These are phyloP conservation scores for Acanthisitta chloris DNA, from an alignment of 2,113 vertebrate genomes.

Conservation along the genomic window DNA sequence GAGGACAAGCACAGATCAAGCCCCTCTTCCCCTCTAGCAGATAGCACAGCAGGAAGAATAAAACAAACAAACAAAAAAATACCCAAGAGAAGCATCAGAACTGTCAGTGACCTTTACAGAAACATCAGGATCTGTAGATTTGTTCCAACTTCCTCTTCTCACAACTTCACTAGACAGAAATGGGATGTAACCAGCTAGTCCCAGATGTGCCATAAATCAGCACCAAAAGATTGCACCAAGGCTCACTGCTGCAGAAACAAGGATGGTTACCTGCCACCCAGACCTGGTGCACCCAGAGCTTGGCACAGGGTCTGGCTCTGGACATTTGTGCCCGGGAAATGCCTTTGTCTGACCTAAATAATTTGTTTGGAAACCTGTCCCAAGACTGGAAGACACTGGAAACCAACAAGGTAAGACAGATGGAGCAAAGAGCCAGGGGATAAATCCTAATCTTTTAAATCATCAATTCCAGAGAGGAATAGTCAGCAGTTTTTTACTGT, in stretches of 20 bases:
- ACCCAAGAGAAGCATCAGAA: neutral
- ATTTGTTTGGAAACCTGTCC: neutral
- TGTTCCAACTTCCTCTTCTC: neutral
- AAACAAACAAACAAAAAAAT: neutral
- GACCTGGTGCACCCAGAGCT: neutral
- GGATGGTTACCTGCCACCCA: neutral
- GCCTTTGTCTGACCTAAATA: neutral
- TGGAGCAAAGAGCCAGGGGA: neutral
- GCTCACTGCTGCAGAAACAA: neutral
- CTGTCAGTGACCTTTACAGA: neutral
- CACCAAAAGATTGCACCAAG: neutral
- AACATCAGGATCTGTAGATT: neutral
- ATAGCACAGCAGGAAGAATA: neutral
- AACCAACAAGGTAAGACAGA: neutral
- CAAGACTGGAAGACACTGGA: neutral
- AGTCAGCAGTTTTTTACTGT: neutral
- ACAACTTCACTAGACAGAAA: neutral
- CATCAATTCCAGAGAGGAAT: neutral
- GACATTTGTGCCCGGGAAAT: neutral
- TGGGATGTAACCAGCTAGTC: neutral
- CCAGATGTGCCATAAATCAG: neutral
- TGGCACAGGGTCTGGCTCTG: neutral
- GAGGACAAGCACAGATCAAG: neutral
- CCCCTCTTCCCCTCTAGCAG: neutral
- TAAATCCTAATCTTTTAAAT: neutral